Evolutionary conservation across 2,888 invertebrate genomes (phyloP).

Genomic region (Tetranychus piercei): DNA sequence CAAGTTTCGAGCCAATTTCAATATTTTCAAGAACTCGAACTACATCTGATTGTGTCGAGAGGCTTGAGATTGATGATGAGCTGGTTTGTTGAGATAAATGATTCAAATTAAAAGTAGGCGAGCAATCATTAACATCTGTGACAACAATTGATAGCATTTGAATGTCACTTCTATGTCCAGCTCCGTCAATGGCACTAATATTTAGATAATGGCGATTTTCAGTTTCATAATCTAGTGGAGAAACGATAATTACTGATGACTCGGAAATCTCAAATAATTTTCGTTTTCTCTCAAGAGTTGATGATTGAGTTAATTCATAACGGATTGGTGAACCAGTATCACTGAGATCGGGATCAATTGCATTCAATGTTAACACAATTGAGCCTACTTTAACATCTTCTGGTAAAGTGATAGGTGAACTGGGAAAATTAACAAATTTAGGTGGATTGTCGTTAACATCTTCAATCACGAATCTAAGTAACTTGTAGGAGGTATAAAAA

Average conservation of each 20-base stretch:
- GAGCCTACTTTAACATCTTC: slow-evolving; percentile 21
- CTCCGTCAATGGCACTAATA: slow-evolving; percentile 71
- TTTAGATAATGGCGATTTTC: no score
- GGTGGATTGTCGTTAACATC: slow-evolving; percentile 88
- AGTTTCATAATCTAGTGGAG: no score
- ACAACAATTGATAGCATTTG: slow-evolving; percentile 44
- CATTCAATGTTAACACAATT: slow-evolving; percentile 56
- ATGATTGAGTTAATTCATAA: slow-evolving; percentile 41
- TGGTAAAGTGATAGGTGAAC: no score
- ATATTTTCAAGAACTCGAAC: no score
- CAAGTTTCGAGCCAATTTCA: no score
- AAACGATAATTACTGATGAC: no score
- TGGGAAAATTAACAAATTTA: slow-evolving; percentile 36
- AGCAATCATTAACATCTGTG: slow-evolving; percentile 82
- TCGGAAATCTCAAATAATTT: no score
- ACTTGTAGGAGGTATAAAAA: slow-evolving; percentile 79
- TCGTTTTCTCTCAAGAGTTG: no score
- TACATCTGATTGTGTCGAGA: no score
- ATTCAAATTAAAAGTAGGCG: slow-evolving; percentile 41
- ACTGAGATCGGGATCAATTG: slow-evolving; percentile 66
- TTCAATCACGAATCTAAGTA: slow-evolving; percentile 77
- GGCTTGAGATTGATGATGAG: no score
- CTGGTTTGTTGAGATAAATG: no score
- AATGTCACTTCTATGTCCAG: slow-evolving; percentile 45
- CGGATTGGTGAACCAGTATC: slow-evolving; percentile 43